These are phyloP conservation scores for Darwinula stevensoni DNA, from an alignment of 2,888 invertebrate genomes.

Conservation along the genomic window DNA sequence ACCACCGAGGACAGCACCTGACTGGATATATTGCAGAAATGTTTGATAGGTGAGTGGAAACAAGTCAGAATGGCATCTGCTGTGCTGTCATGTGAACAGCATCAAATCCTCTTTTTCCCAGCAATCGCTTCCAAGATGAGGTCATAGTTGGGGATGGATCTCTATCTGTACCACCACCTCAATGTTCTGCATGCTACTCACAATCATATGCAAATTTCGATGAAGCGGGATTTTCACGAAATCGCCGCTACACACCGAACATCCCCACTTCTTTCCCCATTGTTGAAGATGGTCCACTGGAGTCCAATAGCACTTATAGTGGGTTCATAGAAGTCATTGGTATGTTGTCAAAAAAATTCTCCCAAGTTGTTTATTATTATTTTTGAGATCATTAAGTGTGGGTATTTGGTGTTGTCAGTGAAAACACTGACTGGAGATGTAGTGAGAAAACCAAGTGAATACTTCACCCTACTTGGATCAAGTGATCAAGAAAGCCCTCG, in stretches of 20 bases:
- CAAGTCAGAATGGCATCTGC: too few relatives aligned
- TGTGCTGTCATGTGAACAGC: too few relatives aligned
- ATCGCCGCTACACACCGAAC: too few relatives aligned
- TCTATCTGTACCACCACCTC: slow-evolving; percentile 7
- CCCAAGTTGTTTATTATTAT: slow-evolving; percentile 7
- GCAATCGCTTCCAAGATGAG: slow-evolving; percentile 5
- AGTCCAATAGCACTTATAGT: slow-evolving; percentile 47
- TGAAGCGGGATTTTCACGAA: too few relatives aligned
- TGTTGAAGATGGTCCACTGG: slow-evolving; percentile 35
- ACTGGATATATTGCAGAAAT: slow-evolving; percentile 63
- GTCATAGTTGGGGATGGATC: slow-evolving; percentile 10
- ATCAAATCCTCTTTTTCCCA: slow-evolving; percentile 1
- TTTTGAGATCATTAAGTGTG: slow-evolving; percentile 5
- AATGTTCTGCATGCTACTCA: slow-evolving; percentile 6
- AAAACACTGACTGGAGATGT: slow-evolving; percentile 8
- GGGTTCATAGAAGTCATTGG: slow-evolving; percentile 55
- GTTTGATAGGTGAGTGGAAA: slow-evolving; percentile 48
- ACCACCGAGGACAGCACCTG: slow-evolving; percentile 25
- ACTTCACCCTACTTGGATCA: slow-evolving; percentile 8
- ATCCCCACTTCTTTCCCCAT: slow-evolving; percentile 5
- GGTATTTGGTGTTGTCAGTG: slow-evolving; percentile 8
- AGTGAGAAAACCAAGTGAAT: background rate
- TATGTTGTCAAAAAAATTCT: slow-evolving; percentile 17
- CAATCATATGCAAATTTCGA: too few relatives aligned
- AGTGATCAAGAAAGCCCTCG: too few relatives aligned